Evolutionary conservation across 2,888 invertebrate species (phyloP).

Genomic region (Caenorhabditis macrosperma): DNA sequence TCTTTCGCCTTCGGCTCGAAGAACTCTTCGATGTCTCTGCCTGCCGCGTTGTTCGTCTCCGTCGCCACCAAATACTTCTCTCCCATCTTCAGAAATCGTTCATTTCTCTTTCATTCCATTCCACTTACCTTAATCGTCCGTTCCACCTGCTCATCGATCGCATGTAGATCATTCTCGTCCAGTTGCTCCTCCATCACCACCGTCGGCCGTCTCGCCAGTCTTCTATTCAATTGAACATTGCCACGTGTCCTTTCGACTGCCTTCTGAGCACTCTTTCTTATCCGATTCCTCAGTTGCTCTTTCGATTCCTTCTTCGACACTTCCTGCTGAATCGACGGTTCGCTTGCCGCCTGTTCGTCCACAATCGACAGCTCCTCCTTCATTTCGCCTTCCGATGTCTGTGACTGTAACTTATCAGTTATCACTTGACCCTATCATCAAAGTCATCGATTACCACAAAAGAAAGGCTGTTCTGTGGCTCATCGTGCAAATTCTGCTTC

Average conservation of each 20-base stretch:
- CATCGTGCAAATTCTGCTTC: slow-evolving; percentile 26
- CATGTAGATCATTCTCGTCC: slow-evolving; percentile 63
- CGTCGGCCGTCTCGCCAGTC: slow-evolving; percentile 65
- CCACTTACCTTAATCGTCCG: slow-evolving; percentile 57
- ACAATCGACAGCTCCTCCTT: slow-evolving; percentile 47
- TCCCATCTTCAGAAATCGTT: slow-evolving; percentile 40
- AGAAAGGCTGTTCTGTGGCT: slow-evolving; percentile 28
- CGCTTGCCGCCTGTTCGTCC: slow-evolving; percentile 41
- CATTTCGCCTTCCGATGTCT: slow-evolving; percentile 36
- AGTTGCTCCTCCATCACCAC: slow-evolving; percentile 58
- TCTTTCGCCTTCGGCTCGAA: slow-evolving; percentile 35
- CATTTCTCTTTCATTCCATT: not conserved
- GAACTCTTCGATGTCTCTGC: slow-evolving; percentile 39
- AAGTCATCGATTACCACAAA: slow-evolving; percentile 22
- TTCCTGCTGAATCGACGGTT: slow-evolving; percentile 42
- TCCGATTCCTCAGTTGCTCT: slow-evolving; percentile 55
- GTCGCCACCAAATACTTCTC: slow-evolving; percentile 36
- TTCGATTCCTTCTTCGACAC: slow-evolving; percentile 26
- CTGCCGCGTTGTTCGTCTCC: not conserved
- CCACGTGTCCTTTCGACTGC: slow-evolving; percentile 73
- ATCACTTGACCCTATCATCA: not conserved
- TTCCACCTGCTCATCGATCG: slow-evolving; percentile 71
- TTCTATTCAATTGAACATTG: slow-evolving; percentile 69
- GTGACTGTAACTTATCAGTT: slow-evolving; percentile 30
- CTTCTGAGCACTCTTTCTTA: slow-evolving; percentile 60